Percentiles rank a stretch among this genome's conserved stretches.
phyloP scores from a whole-genome alignment of 1,140 invertebrate genomes.

The Hestina assimilis region DNA sequence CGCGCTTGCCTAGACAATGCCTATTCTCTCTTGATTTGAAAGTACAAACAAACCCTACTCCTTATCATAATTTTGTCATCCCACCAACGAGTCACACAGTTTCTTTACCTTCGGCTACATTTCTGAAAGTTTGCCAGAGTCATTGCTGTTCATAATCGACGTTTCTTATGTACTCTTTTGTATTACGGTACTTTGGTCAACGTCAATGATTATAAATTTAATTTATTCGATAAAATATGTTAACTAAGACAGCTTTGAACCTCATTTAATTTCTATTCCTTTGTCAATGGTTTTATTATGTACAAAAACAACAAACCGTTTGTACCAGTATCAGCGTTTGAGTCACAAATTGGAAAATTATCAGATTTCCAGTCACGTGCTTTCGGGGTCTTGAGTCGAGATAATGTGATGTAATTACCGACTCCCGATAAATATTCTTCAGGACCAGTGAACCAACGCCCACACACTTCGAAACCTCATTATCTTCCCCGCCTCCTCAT shows the following conservation, averaged over 20 bases:
- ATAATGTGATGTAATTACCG: conserved; percentile 30
- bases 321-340: conserved; percentile 4
- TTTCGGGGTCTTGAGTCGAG: conserved; percentile 12
- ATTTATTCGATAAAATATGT: no score
- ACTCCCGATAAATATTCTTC: conserved; percentile 22
- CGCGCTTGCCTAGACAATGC: no score
- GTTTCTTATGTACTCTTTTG: no score
- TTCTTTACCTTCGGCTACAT: no score
- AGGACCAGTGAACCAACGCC: conserved; percentile 10
- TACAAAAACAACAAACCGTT: conserved; percentile 1
- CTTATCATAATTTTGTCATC: no score
- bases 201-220: no score
- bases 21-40: no score
- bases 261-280: not conserved
- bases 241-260: not conserved
- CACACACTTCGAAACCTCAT: conserved; percentile 6
- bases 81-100: no score
- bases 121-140: no score
- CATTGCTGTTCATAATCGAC: no score
- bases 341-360: conserved; percentile 29
- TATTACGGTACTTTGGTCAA: no score
- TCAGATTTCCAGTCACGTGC: conserved; percentile 29
- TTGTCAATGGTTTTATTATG: not conserved
- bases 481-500: conserved; percentile 5
- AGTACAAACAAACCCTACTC: no score